Base-by-base conservation (phyloP, 2,888 invertebrate species). In the Eilema depressum region DNA sequence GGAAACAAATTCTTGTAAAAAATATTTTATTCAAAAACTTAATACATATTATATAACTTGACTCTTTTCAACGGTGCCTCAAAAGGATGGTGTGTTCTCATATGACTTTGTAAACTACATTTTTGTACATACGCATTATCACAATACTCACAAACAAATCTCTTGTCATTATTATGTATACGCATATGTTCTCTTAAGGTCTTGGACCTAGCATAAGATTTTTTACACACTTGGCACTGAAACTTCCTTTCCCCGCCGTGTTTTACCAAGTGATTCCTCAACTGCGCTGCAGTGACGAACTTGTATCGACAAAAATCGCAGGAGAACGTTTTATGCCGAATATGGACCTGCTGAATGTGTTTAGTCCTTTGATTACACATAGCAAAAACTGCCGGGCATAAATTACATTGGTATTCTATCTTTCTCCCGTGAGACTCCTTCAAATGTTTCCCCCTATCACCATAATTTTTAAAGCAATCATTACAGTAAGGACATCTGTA, bases 181-280 rank as follows among this genome's bases (percentile, higher is more conserved):
- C 92, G 85, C 91, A 92, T 91, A 68, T 94, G 94, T 70, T 93
- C 91, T 33, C 84, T 88, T 14, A 94, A 77, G 0, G 94, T 91
- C 71, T 91, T 90, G 2, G 82, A 76, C 26, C 94, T 84, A 0
- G 91, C 88, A 66, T 92, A 95, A 2, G 89, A 85, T 70, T 95
- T 96, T 61, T 92, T 89, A 78, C 96, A 96, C 0, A 95, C 87
- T 56, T 92, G 86, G 75, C 96, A 96, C 71, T 92, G 88, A 68
- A 83, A 93, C 53, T 88, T 91, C 20, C 89, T 87, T 20, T 90
- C 88, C 0, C 89, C 91, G 0, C 75, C 80, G 72, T 94, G 94
- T 69, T 89, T 91, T 0, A 93, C 85, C 87, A 91, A 89, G 71
- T 95, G 95, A 66, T 85, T 90, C 60, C 86, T 86, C 28, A 95